Base-by-base conservation (phyloP, 2,797 vertebrate genomes). In the Staurois parvus region DNA sequence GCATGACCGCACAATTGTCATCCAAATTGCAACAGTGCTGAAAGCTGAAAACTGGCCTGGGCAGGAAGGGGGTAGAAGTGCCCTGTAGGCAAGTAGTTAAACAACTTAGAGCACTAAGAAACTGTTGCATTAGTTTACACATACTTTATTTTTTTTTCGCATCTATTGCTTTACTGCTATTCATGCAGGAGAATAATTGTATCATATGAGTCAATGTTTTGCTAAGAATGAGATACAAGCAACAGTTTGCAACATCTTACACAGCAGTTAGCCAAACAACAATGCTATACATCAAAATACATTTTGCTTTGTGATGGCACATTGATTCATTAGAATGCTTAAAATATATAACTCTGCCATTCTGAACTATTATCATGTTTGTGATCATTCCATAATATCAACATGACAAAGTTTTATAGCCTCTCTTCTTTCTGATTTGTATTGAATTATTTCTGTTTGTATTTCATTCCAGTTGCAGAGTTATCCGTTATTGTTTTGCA, bases 181-280 rank as follows among this genome's bases (percentile, higher is more conserved):
- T 29, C 67, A 59, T 52, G 24, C 12, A 2, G 69, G 2, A 34
- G 6, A 81, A 72, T 72, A 28, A 81, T 81, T 72, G 32, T 19
- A n/a, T 34, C 40, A 26, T 62, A n/a, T 73, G 24, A 81, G 32
- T 62, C 69, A 72, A 42, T 64, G 32, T 72, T 66, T 29, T 62
- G n/a, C 52, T 21, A 72, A 72, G 78, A 81, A 81, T 72, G 32
- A 15, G 59, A 67, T 66, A 48, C 26, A 66, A 75, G 37, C 24
- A 62, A 52, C 81, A 30, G n/a, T 74, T 73, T 73, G 13, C 30
- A 62, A 30, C 32, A 73, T 82, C 56, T 73, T 29, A 74, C 72
- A 45, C 81, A 66, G 81, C 81, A 83, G 81, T 83, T 74, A 67
- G 72, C 72, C 72, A 69, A 69, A 76, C 59, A 76, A 76, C 48